Evolutionary conservation across 2,113 vertebrate species (phyloP).

Genomic region (Syrmaticus mikado): DNA sequence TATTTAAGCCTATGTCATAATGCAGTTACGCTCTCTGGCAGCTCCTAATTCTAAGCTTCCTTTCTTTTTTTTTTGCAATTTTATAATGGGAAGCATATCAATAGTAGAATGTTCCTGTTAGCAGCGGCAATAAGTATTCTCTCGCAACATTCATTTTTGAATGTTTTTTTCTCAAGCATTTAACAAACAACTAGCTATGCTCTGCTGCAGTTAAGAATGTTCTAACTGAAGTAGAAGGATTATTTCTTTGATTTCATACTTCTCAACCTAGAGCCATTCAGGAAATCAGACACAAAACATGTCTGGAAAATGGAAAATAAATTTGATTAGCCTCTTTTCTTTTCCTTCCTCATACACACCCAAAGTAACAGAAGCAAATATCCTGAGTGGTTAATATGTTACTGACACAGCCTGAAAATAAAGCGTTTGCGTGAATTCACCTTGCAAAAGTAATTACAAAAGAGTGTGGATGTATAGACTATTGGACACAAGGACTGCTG

Average conservation of each 20-base stretch:
- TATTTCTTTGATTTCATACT: not conserved
- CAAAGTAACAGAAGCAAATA: not conserved
- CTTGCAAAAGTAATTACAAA: slow-evolving; percentile 39
- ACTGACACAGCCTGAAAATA: slow-evolving; percentile 7
- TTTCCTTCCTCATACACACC: not conserved
- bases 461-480: not conserved
- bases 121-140: not conserved
- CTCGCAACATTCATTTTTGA: not conserved
- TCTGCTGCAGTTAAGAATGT: not conserved
- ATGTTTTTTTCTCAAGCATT: not conserved
- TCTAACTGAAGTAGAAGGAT: not conserved
- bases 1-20: not conserved
- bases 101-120: not conserved
- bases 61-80: not conserved
- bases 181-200: not conserved
- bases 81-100: not conserved
- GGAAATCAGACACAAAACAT: not conserved
- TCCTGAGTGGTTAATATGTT: not conserved
- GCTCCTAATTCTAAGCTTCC: not conserved
- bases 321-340: not conserved
- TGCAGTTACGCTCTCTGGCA: not conserved
- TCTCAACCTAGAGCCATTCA: not conserved
- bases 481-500: slow-evolving; percentile 11
- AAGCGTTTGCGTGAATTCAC: slow-evolving; percentile 53
- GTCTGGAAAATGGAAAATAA: not conserved